Conservation (phyloP, 2,888 invertebrate species). For the Eurytoma californica region DNA sequence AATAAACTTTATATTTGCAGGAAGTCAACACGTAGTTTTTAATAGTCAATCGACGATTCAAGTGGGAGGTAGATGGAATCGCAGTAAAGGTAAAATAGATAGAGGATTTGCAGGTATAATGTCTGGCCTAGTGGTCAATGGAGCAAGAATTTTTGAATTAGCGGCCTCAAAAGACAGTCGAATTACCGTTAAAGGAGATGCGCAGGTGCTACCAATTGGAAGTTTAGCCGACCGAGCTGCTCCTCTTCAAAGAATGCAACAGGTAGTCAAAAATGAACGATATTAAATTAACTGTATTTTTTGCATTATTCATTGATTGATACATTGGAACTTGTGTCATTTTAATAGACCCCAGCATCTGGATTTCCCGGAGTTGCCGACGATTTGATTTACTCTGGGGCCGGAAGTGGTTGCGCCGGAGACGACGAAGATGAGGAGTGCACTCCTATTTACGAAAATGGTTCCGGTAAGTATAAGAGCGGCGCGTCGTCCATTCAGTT, state of each 20-base stretch:
- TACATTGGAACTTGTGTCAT: not conserved
- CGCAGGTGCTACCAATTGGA: constrained; percentile 81
- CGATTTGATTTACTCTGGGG: constrained; percentile 93
- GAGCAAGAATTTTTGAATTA: constrained; percentile 88
- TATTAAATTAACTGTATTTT: not conserved
- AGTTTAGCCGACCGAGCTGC: constrained; percentile 86
- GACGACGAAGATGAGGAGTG: constrained; percentile 95
- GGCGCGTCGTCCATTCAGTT: constrained; percentile 78
- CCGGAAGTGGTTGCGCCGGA: constrained; percentile 92
- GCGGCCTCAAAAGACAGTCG: constrained; percentile 89
- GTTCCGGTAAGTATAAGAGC: constrained; percentile 79
- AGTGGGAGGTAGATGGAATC: constrained; percentile 89
- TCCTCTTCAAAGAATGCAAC: constrained; percentile 89
- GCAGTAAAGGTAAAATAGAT: constrained; percentile 82
- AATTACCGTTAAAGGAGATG: constrained; percentile 88
- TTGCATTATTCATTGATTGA: not conserved
- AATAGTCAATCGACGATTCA: constrained; percentile 93
- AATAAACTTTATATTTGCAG: constrained; percentile 58
- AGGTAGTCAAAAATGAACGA: constrained; percentile 77
- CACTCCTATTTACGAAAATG: constrained; percentile 87
- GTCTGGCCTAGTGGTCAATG: constrained; percentile 92
- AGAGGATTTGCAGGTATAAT: constrained; percentile 91
- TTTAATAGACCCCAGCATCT: constrained; percentile 86
- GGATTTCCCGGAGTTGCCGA: constrained; percentile 87
- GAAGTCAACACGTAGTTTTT: constrained; percentile 86